These are phyloP conservation scores for Drusus annulatus DNA, from an alignment of 1,140 invertebrate species.

Conservation along the genomic window DNA sequence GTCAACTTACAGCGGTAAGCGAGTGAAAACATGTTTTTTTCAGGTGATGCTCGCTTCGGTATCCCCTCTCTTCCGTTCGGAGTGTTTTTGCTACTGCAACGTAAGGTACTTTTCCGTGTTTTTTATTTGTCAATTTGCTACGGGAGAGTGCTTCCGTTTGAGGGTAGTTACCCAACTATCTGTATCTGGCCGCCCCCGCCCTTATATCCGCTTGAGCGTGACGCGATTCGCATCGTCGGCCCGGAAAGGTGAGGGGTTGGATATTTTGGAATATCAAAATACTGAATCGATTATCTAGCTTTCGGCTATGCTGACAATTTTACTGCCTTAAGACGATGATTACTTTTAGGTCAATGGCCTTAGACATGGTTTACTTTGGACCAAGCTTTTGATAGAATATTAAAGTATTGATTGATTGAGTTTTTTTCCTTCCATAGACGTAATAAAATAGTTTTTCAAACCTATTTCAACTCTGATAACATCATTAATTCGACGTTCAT, in stretches of 20 bases:
- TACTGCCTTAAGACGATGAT: neutral
- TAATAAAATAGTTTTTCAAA: too few species aligned
- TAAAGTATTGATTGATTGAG: too few species aligned
- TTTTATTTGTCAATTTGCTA: conserved; percentile 33
- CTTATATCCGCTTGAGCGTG: conserved; percentile 20
- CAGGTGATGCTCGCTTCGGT: too few species aligned
- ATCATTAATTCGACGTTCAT: too few species aligned
- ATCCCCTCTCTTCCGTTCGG: too few species aligned
- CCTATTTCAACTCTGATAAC: too few species aligned
- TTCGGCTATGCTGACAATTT: neutral
- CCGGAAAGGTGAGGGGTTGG: conserved; percentile 14
- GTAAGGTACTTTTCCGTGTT: neutral
- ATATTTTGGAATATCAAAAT: conserved; percentile 16
- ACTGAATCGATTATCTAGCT: neutral
- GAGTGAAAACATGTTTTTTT: too few species aligned
- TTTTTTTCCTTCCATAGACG: too few species aligned
- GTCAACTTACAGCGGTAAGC: too few species aligned
- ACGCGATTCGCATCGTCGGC: conserved; percentile 28
- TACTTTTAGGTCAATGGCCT: too few species aligned
- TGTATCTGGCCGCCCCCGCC: conserved; percentile 1
- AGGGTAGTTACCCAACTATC: neutral
- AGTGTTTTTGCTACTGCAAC: neutral
- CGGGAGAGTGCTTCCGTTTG: conserved; percentile 9
- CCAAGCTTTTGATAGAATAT: too few species aligned
- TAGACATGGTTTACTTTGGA: too few species aligned